Base-by-base conservation (phyloP, 1,140 invertebrate genomes). In the Drosophila arizonae region DNA sequence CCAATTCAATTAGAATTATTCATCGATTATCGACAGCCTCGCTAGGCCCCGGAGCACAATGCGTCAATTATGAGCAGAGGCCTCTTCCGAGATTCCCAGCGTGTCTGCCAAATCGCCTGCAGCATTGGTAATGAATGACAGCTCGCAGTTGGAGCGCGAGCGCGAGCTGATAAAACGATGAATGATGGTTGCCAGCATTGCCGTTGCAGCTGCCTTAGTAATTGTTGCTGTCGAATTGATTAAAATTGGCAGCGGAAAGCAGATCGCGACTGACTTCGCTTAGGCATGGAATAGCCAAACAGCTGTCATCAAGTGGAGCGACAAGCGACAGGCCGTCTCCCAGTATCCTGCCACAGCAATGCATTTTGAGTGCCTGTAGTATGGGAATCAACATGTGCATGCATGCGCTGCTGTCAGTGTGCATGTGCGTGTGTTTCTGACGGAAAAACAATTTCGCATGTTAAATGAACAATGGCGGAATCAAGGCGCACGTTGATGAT, bases 221-320 rank as follows among this genome's bases (percentile, higher is more conserved):
- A 46, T 33, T 48, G 54, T 33, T 45, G 57, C 6, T 33, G 33
- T 43, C 69, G 84, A 79, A 77, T 87, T 79, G 84, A 82, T 87
- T 82, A 68, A 80, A 87, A 79, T 66, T 57, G 73, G 72, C 78
- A 78, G 57, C 67, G 52, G 63, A 67, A 41, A 74, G 61, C 24
- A 28, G 43, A 15, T 43, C 52, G 60, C 52, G 64, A 61, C 56
- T 56, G 57, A 57, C 51, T 62, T n/a, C 48, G 66, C 60, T 64
- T 70, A 63, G 57, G 43, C 66, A 33, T 11, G 30, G 33, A 36
- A 67, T 30, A 30, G 50, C 24, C 63, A 67, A 48, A 60, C 33
- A 46, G 28, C 62, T 67, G 26, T 51, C 9, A 33, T 33, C 62
- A 58, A 28, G 55, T 15, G 55, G n/a, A 46, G 6, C 10, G 15